These are phyloP conservation scores for Chloroceryle inda DNA, from an alignment of 2,797 vertebrate species.

Conservation along the genomic window DNA sequence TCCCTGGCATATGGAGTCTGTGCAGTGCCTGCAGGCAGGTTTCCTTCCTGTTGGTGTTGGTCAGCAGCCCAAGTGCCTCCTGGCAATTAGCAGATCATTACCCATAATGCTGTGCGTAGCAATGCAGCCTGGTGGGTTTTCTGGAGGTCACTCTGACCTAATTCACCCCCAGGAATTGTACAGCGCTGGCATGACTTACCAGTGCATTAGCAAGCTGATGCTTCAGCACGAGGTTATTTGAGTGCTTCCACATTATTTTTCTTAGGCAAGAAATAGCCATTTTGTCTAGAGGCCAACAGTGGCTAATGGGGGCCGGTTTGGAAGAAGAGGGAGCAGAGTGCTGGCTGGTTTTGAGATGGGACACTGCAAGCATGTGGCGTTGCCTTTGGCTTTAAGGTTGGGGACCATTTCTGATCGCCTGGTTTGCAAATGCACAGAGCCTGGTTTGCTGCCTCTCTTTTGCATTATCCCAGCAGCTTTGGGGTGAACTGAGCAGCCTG, in stretches of 20 bases:
- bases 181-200: conserved; percentile 53
- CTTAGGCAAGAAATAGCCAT: conserved; percentile 55
- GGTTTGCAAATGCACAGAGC: accelerated
- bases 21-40: conserved; percentile 53
- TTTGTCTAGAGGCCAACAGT: conserved; percentile 40
- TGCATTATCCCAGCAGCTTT: not conserved
- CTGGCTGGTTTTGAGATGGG: not conserved
- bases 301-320: not conserved
- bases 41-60: conserved; percentile 62
- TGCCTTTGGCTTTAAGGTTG: not conserved
- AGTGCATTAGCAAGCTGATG: conserved; percentile 70
- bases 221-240: conserved; percentile 60
- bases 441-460: accelerated
- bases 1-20: conserved; percentile 48
- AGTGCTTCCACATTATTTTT: conserved; percentile 58
- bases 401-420: not conserved
- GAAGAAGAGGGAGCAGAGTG: not conserved
- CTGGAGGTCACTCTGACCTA: conserved; percentile 75
- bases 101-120: conserved; percentile 48
- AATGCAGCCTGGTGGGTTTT: conserved; percentile 43
- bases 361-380: accelerated
- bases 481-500: accelerated
- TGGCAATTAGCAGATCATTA: conserved; percentile 72
- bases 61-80: conserved; percentile 56
- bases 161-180: conserved; percentile 75